phyloP scores from a whole-genome alignment of 1,140 invertebrate species.

The Drosophila lini region DNA sequence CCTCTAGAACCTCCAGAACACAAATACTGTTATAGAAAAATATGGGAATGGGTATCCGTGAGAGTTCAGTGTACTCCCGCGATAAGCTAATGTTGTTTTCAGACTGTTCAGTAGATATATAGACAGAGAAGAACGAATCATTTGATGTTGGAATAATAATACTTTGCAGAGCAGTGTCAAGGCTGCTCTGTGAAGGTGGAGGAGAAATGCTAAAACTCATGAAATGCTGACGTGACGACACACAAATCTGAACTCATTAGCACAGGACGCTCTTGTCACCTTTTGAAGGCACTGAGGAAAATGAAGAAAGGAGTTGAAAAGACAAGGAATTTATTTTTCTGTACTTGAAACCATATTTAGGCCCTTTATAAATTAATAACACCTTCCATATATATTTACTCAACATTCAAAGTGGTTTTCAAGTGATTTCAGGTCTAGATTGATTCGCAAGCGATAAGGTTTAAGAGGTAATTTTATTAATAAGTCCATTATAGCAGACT shows the following conservation, averaged over 20 bases:
- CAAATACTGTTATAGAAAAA: neutral
- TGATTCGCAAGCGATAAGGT: neutral
- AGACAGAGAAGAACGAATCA: slow-evolving; percentile 38
- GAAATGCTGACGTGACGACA: slow-evolving; percentile 54
- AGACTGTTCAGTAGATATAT: slow-evolving; percentile 42
- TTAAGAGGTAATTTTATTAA: slow-evolving; percentile 12
- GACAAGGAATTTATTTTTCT: neutral
- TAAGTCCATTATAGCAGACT: neutral
- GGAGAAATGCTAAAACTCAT: slow-evolving; percentile 22
- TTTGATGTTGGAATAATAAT: slow-evolving; percentile 24
- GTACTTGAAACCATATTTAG: neutral
- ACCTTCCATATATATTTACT: neutral
- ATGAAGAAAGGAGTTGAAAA: neutral
- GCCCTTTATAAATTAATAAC: neutral
- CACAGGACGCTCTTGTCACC: slow-evolving; percentile 28
- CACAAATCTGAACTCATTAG: slow-evolving; percentile 73
- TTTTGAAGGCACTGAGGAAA: slow-evolving; percentile 15
- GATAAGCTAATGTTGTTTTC: slow-evolving; percentile 71
- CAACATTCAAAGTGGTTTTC: neutral
- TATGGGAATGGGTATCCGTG: slow-evolving; percentile 19
- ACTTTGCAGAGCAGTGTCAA: slow-evolving; percentile 34
- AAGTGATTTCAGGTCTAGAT: slow-evolving; percentile 5
- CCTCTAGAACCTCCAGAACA: slow-evolving; percentile 9
- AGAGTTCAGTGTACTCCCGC: slow-evolving; percentile 71
- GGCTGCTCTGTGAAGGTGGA: slow-evolving; percentile 24